Evolutionary conservation across 64 coral and sea anemone species (phyloP), one percentile per base, ranked within the genome.

Genomic region (Astreopora myriophthalma): DNA sequence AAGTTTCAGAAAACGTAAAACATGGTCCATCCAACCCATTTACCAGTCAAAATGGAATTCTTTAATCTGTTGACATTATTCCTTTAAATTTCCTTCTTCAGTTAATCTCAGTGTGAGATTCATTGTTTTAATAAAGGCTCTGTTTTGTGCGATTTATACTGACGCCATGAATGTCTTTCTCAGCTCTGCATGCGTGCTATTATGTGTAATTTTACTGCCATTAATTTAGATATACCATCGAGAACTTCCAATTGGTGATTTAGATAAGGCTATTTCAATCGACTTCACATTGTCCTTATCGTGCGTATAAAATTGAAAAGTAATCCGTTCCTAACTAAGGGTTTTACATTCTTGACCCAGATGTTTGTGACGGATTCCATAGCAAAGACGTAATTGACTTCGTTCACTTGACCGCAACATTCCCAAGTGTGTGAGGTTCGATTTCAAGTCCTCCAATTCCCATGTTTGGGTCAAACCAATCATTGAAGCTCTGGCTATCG

Each of bases 21-120:
- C 4, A 46, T n/a, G n/a, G n/a, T n/a, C n/a, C n/a, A n/a, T n/a
- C n/a, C n/a, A n/a, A n/a, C n/a, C n/a, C n/a, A n/a, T n/a, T n/a
- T n/a, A n/a, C n/a, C n/a, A n/a, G n/a, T n/a, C n/a, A n/a, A n/a
- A n/a, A n/a, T n/a, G n/a, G n/a, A n/a, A n/a, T n/a, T n/a, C n/a
- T n/a, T 27, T 1, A 13, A 6, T 70, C 11, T 33, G n/a, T n/a
- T n/a, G 3, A 32, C 14, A 71, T 17, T 32, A 31, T 2, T n/a
- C n/a, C 2, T 10, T 38, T 38, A 65, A 3, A 83, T 22, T 39
- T 38, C 37, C 22, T 83, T 65, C 8, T 25, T 63, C 31, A 23
- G 55, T 83, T 33, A 35, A 38, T 8, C 55, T 64, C 79, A 83
- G 52, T 57, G 8, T 64, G 79, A 64, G 57, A 37, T 83, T 83